A percentile compares a stretch with the other conserved stretches of the same genome.
Evolutionary conservation across 2,797 vertebrate species (phyloP).

Genomic region (Notolepis coatsorum): DNA sequence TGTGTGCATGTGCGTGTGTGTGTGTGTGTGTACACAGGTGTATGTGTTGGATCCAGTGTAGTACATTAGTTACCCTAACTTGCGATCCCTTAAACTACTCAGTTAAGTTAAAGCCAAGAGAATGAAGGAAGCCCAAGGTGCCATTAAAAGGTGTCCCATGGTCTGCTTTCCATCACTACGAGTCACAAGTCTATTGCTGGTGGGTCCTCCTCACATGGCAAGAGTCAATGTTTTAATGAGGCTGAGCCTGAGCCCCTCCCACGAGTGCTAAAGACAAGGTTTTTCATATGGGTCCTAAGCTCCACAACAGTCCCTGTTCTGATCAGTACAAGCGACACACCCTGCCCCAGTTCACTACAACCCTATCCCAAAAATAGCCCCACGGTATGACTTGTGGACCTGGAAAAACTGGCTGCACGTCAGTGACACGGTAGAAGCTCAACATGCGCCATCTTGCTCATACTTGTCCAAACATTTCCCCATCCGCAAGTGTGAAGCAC

Average conservation of each 20-base stretch:
- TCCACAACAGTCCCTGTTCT: constrained; percentile 25
- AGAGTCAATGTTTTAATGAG: too few species aligned
- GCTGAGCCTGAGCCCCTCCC: too few species aligned
- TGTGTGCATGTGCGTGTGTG: constrained; percentile 4
- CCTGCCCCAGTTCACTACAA: constrained; percentile 33
- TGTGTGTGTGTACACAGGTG: background rate
- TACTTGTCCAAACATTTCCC: background rate
- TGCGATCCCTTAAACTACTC: background rate
- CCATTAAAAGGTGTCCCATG: background rate
- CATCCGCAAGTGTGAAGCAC: constrained; percentile 10
- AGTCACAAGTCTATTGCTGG: constrained; percentile 48
- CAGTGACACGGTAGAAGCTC: constrained; percentile 5
- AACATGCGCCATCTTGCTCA: constrained; percentile 38
- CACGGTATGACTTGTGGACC: constrained; percentile 15
- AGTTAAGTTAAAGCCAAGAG: background rate
- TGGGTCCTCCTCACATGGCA: constrained; percentile 1
- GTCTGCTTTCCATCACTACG: too few species aligned
- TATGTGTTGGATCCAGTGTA: background rate
- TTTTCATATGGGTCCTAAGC: too few species aligned
- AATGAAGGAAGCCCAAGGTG: background rate
- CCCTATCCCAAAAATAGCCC: constrained; percentile 24
- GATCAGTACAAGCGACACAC: constrained; percentile 61
- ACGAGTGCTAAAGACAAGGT: too few species aligned
- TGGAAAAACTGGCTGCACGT: constrained; percentile 53
- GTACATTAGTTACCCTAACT: background rate